Base-by-base conservation (phyloP, 2,797 vertebrate species). In the Nyctalus aviator region DNA sequence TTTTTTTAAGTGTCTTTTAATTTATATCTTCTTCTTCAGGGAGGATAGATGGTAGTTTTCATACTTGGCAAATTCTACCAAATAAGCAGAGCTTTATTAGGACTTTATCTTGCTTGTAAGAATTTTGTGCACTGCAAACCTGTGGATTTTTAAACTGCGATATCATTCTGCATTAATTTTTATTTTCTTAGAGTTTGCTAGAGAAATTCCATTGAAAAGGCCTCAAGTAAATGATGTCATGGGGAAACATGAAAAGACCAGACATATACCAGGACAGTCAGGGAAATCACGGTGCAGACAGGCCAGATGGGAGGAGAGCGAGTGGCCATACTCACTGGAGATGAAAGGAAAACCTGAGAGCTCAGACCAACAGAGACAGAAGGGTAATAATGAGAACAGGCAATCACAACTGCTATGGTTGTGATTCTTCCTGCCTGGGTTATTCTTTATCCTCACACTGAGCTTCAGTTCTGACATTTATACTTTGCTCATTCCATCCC, bases 391-490 rank as follows among this genome's bases (percentile, higher is more conserved):
- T 12, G 20, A 84, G 9, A 30, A 6, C 30, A 62, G 7, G 32
- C 37, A 44, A n/a, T 25, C 23, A 30, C 0, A 0, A 4, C 23
- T 21, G 37, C 27, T 12, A 0, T 3, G 35, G 14, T 2, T 83
- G 10, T 55, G 55, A 71, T 30, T 73, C 30, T 23, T 77, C 7
- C 27, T 48, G 2, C 17, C 59, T 32, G 18, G 8, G 21, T 81
- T 53, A 13, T 66, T 84, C 68, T 62, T 94, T 50, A 81, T n/a
- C 69, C 25, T 64, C 78, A 89, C 62, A 44, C 35, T 68, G 84
- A 87, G 14, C 27, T 73, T 76, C 75, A 75, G 20, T 72, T 94
- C 62, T 95, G 84, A 91, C 64, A 62, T 89, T 91, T 41, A 41
- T 35, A 53, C 50, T 59, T 85, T 48, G 21, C 53, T 94, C 73